phyloP scores from a whole-genome alignment of 2,797 vertebrate genomes.

The Gymnodraco acuticeps region DNA sequence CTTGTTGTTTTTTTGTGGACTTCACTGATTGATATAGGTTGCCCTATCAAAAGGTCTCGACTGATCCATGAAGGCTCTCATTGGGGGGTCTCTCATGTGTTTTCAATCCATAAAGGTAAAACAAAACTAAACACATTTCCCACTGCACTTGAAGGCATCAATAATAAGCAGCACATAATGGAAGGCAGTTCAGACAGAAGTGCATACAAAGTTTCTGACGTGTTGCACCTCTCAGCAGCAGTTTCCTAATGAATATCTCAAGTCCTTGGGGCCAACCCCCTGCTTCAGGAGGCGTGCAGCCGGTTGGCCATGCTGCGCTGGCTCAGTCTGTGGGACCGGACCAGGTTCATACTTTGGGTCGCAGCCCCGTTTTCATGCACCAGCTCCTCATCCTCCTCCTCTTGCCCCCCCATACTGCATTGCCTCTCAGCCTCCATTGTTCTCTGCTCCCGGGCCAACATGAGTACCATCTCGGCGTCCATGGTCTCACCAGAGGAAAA shows the following conservation, averaged over 20 bases:
- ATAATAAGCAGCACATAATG: slow-evolving; percentile 5
- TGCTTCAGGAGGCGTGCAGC: slow-evolving; percentile 84
- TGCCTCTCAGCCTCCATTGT: slow-evolving; percentile 22
- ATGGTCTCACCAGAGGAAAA: slow-evolving; percentile 76
- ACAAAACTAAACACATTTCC: background rate
- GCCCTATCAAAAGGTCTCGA: background rate
- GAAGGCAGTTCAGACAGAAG: slow-evolving; percentile 1
- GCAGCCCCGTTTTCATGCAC: background rate
- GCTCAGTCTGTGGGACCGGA: slow-evolving; percentile 48
- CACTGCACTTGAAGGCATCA: background rate
- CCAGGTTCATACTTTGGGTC: background rate
- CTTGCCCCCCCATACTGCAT: slow-evolving; percentile 22
- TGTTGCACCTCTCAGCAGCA: slow-evolving; percentile 17
- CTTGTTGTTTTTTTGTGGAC: background rate
- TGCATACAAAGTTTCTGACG: slow-evolving; percentile 17
- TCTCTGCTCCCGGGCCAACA: slow-evolving; percentile 20
- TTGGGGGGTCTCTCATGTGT: background rate
- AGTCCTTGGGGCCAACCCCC: slow-evolving; percentile 3
- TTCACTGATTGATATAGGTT: too few species aligned
- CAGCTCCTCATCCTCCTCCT: slow-evolving; percentile 5
- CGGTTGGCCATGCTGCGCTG: slow-evolving; percentile 79
- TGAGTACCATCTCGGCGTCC: slow-evolving; percentile 72
- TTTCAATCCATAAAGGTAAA: background rate
- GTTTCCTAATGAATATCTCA: slow-evolving; percentile 36
- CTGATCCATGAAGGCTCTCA: background rate